Base-by-base conservation (phyloP, 2,113 vertebrate species). In the Lycaon pictus region DNA sequence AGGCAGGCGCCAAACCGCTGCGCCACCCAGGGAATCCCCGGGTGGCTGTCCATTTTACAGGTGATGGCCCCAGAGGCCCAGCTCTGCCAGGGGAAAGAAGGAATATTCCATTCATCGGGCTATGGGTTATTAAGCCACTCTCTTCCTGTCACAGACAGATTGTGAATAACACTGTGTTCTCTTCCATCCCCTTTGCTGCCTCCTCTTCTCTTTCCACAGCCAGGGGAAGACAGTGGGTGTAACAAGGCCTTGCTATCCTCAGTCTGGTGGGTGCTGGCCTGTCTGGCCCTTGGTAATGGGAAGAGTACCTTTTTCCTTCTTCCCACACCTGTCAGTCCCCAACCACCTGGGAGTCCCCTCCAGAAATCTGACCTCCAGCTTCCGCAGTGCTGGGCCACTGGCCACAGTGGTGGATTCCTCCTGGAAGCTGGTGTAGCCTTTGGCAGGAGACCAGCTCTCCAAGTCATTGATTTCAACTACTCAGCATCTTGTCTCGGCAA, bases 401-500 rank as follows among this genome's bases (percentile, higher is more conserved):
- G 79, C 83, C 97, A 92, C 88, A 67, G 62, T 17, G 56, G 88
- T n/a, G 13, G 76, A 87, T 80, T 95, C 79, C 90, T 96, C 83
- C 83, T 0, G 2, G 79, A 80, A 92, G 92, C 13, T 81, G 82
- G 32, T 62, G 92, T 67, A 60, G 96, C 81, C 76, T 67, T 88
- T 96, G 97, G 97, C 97, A 93, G 23, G 12, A 25, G 56, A n/a
- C 82, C 88, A 48, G 76, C 90, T 81, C 69, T 23, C 5, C 32
- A 22, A 88, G 63, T 67, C 94, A 81, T 27, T 37, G 81, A 96
- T 95, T 97, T 96, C 94, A 84, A 63, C 85, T 51, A 60, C 82
- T 98, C 97, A 97, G 97, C 95, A 94, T 96, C 94, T 96, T 92
- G 62, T 97, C 80, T 93, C 53, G 1, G 32, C 76, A 85, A 69